These are phyloP conservation scores for Sebastes itinus DNA, from an alignment of 2,797 vertebrate genomes.

Conservation along the genomic window DNA sequence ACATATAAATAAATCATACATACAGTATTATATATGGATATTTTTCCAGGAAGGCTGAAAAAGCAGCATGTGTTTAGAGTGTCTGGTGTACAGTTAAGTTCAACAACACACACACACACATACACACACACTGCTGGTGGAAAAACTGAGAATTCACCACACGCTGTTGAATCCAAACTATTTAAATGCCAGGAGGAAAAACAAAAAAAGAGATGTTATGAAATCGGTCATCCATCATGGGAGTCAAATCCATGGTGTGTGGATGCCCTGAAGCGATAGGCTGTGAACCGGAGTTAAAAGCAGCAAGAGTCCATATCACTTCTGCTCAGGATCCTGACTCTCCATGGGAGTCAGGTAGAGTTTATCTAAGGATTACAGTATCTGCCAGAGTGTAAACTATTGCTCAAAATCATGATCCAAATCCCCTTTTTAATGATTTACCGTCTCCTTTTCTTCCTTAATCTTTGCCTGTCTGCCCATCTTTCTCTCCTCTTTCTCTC, in stretches of 20 bases:
- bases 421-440: background rate
- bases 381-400: background rate
- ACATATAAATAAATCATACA: background rate
- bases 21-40: background rate
- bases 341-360: background rate
- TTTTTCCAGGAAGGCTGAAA: background rate
- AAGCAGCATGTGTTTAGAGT: conserved; percentile 3
- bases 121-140: conserved; percentile 3
- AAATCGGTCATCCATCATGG: conserved; percentile 6
- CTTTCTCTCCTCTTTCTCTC: background rate
- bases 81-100: conserved; percentile 1
- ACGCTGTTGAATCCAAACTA: conserved; percentile 16
- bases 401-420: background rate
- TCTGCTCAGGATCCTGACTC: background rate
- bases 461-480: background rate
- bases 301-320: conserved; percentile 4
- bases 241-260: conserved; percentile 18
- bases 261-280: conserved; percentile 12
- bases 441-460: background rate
- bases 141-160: conserved; percentile 31
- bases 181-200: conserved; percentile 1
- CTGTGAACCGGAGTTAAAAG: background rate
- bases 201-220: background rate
- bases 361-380: conserved; percentile 1
- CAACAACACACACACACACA: background rate